Percentiles rank a stretch among this genome's conserved stretches.
Conservation (phyloP, 2,888 invertebrate species). For the Phyllotreta cruciferae region DNA sequence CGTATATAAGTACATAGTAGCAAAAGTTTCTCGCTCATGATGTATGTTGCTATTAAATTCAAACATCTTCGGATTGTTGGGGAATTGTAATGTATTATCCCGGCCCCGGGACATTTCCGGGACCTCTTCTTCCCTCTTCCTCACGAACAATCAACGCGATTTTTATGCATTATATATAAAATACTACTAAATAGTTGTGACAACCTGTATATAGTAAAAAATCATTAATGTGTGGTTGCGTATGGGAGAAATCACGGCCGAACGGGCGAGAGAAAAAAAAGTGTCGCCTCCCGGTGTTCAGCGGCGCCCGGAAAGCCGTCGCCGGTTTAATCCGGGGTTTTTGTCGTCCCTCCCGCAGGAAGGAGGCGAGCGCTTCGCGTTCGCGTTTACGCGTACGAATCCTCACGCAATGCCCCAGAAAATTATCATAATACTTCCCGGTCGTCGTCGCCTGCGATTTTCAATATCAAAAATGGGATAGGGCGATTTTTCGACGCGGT, state of each 20-base stretch:
- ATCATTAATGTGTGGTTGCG: too few species aligned
- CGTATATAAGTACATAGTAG: conserved; percentile 59
- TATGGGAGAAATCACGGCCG: too few species aligned
- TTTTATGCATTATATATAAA: too few species aligned
- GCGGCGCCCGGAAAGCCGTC: conserved; percentile 60
- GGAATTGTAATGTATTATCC: conserved; percentile 61
- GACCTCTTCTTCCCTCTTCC: conserved; percentile 31
- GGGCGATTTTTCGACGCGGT: conserved; percentile 45
- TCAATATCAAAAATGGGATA: conserved; percentile 51
- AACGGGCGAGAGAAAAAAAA: conserved; percentile 18
- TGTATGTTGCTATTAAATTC: conserved; percentile 62
- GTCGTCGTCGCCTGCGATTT: conserved; percentile 38
- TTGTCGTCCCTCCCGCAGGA: conserved; percentile 17
- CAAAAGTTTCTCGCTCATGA: conserved; percentile 60
- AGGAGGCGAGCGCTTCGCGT: conserved; percentile 58
- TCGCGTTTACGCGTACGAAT: conserved; percentile 58
- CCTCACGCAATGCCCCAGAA: conserved; percentile 57
- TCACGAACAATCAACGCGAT: background rate
- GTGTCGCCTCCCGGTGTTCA: conserved; percentile 33
- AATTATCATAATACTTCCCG: conserved; percentile 57
- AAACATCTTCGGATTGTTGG: conserved; percentile 62
- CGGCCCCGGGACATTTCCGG: conserved; percentile 50
- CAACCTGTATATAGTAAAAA: too few species aligned
- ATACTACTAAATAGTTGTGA: too few species aligned
- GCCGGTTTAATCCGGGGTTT: conserved; percentile 56